Base-by-base conservation (phyloP, 2,113 vertebrate genomes). In the Brachypteracias leptosomus region DNA sequence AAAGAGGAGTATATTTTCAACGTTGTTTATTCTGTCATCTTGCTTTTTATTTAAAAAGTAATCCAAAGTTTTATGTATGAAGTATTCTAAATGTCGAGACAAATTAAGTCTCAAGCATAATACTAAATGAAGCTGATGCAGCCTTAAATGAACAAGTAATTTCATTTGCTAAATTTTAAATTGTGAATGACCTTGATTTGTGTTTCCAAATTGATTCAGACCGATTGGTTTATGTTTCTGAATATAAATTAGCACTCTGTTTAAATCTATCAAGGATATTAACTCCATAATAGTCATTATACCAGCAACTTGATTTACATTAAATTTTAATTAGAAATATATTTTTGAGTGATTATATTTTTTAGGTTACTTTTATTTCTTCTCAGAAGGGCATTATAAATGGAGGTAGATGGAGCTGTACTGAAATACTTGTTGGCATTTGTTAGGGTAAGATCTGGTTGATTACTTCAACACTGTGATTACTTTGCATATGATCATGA, bases 111-210 rank as follows among this genome's bases (percentile, higher is more conserved):
- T 88, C 62, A 65, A 59, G 35, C 19, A 14, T 85, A 70, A 81
- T 61, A 85, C 15, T 81, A 31, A 58, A 82, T 96, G 95, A 95
- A 89, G 49, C 16, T 86, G 91, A 74, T 31, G 59, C 78, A 85
- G 71, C 71, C 54, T 82, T 92, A 84, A 88, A 88, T 52, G 42
- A 93, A 80, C 58, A 90, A 83, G n/a, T 86, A 78, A 92, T 90
- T 88, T 81, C 21, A 89, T 90, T 78, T 86, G 40, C 20, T 93
- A 46, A 72, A 76, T 84, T 95, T 40, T 63, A 51, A 74, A 46
- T 81, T 84, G 21, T 71, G 67, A 55, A 82, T 93, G 66, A 93
- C 79, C 65, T 96, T 75, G 61, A 75, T 93, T 90, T 90, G 17
- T 77, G 52, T 72, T 83, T 94, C 57, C 84, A 75, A 88, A 71